Evolutionary conservation across 2,113 vertebrate species (phyloP).

Genomic region (Tauraco erythrolophus): DNA sequence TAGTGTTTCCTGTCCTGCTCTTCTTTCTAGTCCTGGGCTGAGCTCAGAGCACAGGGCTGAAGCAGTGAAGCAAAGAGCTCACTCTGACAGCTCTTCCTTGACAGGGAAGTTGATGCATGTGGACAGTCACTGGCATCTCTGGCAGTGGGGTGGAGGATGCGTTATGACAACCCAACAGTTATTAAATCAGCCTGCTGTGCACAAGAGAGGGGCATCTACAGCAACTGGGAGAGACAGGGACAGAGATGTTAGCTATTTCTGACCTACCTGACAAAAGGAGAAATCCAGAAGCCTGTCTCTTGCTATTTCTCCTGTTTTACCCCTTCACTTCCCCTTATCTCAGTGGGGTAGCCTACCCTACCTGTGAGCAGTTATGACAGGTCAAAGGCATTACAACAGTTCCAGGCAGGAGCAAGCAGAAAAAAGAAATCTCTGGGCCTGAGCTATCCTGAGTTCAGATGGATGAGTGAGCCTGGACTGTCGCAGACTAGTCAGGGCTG

Average conservation of each 20-base stretch:
- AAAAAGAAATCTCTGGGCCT: not conserved
- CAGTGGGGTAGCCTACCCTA: not conserved
- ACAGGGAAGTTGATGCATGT: not conserved
- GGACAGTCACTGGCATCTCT: not conserved
- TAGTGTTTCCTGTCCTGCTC: not conserved
- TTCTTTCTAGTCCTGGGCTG: not conserved
- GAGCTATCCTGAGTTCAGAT: not conserved
- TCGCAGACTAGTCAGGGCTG: rapidly evolving
- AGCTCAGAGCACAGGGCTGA: not conserved
- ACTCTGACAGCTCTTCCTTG: not conserved
- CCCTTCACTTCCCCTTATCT: rapidly evolving
- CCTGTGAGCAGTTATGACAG: not conserved
- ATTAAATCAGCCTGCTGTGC: not conserved
- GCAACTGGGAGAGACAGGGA: not conserved
- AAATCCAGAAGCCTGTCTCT: not conserved
- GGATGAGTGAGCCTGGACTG: not conserved
- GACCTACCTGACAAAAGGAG: not conserved
- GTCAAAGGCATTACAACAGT: not conserved
- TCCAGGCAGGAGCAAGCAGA: not conserved
- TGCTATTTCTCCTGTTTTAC: not conserved
- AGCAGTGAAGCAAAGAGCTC: not conserved
- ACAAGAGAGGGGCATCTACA: not conserved
- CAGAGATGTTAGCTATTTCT: not conserved
- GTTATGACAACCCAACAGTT: not conserved
- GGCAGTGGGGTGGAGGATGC: not conserved